A percentile compares a stretch with the other conserved stretches of the same genome.
Evolutionary conservation across 1,140 invertebrate species (phyloP).

Genomic region (Drosophila ambigua): DNA sequence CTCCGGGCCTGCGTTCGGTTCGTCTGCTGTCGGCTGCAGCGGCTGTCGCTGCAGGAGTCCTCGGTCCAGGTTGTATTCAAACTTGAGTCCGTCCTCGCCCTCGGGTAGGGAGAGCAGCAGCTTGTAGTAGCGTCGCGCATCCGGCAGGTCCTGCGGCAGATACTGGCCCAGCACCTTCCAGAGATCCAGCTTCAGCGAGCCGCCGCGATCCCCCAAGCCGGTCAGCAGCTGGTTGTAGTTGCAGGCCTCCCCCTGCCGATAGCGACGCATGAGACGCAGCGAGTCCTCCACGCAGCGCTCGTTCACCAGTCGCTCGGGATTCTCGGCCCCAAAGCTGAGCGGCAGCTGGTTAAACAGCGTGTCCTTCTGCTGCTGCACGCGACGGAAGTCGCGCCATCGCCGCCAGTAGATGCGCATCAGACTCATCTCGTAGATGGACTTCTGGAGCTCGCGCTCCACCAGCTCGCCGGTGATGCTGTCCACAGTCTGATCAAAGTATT

Average conservation of each 20-base stretch:
- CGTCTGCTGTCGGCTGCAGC: background rate
- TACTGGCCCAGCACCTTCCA: conserved; percentile 48
- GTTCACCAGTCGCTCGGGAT: conserved; percentile 8
- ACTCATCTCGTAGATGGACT: conserved; percentile 39
- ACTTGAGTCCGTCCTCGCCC: conserved; percentile 69
- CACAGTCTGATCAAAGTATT: conserved; percentile 45
- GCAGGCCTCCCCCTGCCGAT: conserved; percentile 67
- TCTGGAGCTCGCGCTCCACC: conserved; percentile 1
- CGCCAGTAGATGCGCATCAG: conserved; percentile 45
- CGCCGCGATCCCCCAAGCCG: conserved; percentile 44
- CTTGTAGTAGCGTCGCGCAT: conserved; percentile 86
- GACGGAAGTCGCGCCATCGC: conserved; percentile 60
- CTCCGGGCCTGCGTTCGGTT: background rate
- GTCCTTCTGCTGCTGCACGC: conserved; percentile 51
- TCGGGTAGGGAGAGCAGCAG: conserved; percentile 86
- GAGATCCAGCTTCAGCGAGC: conserved; percentile 60
- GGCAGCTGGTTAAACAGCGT: conserved; percentile 51
- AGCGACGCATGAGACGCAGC: conserved; percentile 67
- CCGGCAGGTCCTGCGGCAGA: conserved; percentile 25
- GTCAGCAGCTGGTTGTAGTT: conserved; percentile 55
- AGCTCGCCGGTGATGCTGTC: conserved; percentile 45
- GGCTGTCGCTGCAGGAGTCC: conserved; percentile 48
- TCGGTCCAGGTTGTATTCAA: conserved; percentile 57
- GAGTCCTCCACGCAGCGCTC: conserved; percentile 18
- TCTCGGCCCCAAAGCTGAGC: conserved; percentile 46